These are phyloP conservation scores for Drosophila burlai DNA, from an alignment of 1,140 invertebrate species.

Conservation along the genomic window DNA sequence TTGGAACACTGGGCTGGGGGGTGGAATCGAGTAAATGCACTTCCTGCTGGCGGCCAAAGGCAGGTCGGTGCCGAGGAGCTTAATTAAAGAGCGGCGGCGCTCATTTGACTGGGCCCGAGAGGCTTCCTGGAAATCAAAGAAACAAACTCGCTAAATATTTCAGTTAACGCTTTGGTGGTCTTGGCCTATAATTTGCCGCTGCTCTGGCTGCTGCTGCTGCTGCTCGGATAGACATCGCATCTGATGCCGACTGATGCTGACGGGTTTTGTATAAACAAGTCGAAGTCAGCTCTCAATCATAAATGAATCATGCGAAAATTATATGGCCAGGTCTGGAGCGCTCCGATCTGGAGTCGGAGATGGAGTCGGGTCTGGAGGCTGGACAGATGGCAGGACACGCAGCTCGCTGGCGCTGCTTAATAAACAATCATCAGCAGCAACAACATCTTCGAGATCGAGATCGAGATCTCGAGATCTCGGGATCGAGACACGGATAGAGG, in stretches of 20 bases:
- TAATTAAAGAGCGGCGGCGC: slow-evolving; percentile 77
- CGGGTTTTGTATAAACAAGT: slow-evolving; percentile 77
- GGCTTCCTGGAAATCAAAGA: slow-evolving; percentile 83
- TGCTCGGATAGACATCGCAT: slow-evolving; percentile 37
- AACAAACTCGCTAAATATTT: slow-evolving; percentile 84
- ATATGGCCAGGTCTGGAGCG: slow-evolving; percentile 61
- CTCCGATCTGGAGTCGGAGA: slow-evolving; percentile 11
- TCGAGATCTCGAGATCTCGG: slow-evolving; percentile 38
- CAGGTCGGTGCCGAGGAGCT: slow-evolving; percentile 58
- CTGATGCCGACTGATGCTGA: slow-evolving; percentile 52
- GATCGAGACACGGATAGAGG: slow-evolving; percentile 2
- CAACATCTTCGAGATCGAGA: slow-evolving; percentile 52
- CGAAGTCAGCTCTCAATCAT: slow-evolving; percentile 73
- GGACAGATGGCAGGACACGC: slow-evolving; percentile 65
- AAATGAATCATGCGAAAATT: slow-evolving; percentile 83
- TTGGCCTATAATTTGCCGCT: slow-evolving; percentile 78
- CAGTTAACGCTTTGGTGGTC: slow-evolving; percentile 84
- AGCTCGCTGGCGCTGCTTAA: slow-evolving; percentile 77
- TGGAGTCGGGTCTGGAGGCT: slow-evolving; percentile 8
- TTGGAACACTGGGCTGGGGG: slow-evolving; percentile 3
- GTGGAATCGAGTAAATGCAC: slow-evolving; percentile 45
- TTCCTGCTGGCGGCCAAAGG: slow-evolving; percentile 55
- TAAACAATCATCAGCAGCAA: slow-evolving; percentile 79
- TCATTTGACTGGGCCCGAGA: slow-evolving; percentile 72
- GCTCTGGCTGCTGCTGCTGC: slow-evolving; percentile 19